phyloP scores from a whole-genome alignment of 2,797 vertebrate genomes.

The Pitangus sulphuratus region DNA sequence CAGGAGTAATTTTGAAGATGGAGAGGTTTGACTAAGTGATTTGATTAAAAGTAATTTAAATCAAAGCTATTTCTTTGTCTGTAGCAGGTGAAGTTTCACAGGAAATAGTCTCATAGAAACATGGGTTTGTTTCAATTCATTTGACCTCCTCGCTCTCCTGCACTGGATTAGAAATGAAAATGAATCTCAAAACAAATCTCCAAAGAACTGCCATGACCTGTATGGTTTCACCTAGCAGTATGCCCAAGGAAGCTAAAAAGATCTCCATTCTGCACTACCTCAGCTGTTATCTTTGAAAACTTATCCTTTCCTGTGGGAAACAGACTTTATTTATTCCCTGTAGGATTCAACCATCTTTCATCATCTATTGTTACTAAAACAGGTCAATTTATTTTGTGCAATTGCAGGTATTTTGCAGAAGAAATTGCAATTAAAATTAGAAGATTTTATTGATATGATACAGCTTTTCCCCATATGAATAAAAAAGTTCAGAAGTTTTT shows the following conservation, averaged over 20 bases:
- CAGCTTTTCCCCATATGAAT: background rate
- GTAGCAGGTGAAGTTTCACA: background rate
- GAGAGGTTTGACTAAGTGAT: background rate
- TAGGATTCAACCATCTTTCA: background rate
- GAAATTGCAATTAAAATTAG: background rate
- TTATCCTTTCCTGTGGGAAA: background rate
- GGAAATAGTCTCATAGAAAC: background rate
- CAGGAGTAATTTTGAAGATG: background rate
- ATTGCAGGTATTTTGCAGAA: background rate
- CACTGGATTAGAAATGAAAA: slow-evolving; percentile 32
- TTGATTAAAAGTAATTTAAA: slow-evolving; percentile 24
- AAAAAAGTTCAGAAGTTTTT: background rate
- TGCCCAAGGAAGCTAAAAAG: background rate
- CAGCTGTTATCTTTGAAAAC: background rate
- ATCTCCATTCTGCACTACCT: background rate
- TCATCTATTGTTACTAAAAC: background rate
- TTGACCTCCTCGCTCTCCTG: background rate
- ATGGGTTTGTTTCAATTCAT: background rate
- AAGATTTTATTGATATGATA: background rate
- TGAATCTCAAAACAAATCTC: slow-evolving; percentile 4
- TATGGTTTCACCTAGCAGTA: background rate
- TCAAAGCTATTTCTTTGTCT: background rate
- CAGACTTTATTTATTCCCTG: background rate
- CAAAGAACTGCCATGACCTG: background rate
- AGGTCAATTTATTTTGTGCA: background rate